A percentile compares a stretch with the other conserved stretches of the same genome.
phyloP scores from a whole-genome alignment of 2,888 invertebrate genomes.

The Apodemia duryi region DNA sequence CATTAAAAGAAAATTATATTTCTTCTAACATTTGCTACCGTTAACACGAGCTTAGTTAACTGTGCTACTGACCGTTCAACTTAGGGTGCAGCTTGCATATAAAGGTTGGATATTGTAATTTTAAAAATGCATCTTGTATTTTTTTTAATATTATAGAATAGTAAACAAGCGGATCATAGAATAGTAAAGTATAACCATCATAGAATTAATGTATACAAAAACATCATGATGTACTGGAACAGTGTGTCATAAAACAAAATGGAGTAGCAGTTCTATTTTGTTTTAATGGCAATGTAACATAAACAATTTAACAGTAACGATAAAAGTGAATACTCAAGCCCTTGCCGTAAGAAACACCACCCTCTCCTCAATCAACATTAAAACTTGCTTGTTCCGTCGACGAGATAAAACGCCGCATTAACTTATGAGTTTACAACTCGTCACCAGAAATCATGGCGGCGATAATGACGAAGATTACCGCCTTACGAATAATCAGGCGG shows the following conservation, averaged over 20 bases:
- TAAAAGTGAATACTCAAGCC: conserved; percentile 10
- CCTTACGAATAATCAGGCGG: conserved; percentile 19
- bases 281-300: conserved; percentile 4
- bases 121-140: too few relatives aligned
- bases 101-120: too few relatives aligned
- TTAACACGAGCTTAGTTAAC: too few relatives aligned
- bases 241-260: background rate
- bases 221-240: too few relatives aligned
- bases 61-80: too few relatives aligned
- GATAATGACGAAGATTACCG: conserved; percentile 20
- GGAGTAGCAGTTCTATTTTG: background rate
- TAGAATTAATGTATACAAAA: too few relatives aligned
- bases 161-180: too few relatives aligned
- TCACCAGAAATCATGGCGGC: conserved; percentile 30
- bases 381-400: conserved; percentile 50
- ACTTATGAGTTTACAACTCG: conserved; percentile 54
- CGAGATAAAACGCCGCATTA: conserved; percentile 53
- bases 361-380: conserved; percentile 51
- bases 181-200: too few relatives aligned
- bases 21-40: too few relatives aligned
- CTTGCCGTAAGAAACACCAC: conserved; percentile 23
- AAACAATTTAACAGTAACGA: conserved; percentile 16
- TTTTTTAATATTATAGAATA: too few relatives aligned
- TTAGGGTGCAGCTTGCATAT: too few relatives aligned
- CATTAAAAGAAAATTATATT: too few relatives aligned